Evolutionary conservation across 2,113 vertebrate species (phyloP), one percentile per base, ranked within the genome.

Genomic region (Trichomycterus rosablanca): DNA sequence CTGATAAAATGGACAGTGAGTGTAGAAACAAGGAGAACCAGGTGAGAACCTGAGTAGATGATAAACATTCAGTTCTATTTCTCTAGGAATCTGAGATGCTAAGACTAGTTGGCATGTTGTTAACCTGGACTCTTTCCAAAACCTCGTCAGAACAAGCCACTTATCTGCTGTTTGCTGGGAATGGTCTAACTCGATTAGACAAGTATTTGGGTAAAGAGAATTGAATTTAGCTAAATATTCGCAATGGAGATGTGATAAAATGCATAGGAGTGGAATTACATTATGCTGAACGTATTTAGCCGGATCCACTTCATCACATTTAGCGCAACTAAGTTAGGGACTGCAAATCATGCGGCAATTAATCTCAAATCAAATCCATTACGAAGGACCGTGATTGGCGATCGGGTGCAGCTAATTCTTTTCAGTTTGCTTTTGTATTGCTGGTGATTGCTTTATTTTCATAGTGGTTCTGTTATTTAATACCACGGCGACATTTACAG

Each of bases 131-230:
- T 45, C 12, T 6, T 24, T 68, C 14, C 30, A 39, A 62, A 40
- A 20, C 16, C n/a, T n/a, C n/a, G 11, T 30, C 12, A 37, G 32
- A 55, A 49, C 40, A 55, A 16, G 35, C 54, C 40, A 22, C 14
- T 70, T 65, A 26, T 24, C 15, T 49, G 11, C 7, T 3, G 19
- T 48, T 59, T 20, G 11, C 43, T 40, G 43, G 43, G 50, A 65
- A 50, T 49, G 54, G 14, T n/a, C n/a, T n/a, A 59, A 70, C 43
- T 42, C 19, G 18, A n/a, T 60, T 65, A 59, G 49, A 60, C 20
- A 30, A 22, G 35, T 30, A 56, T 61, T 60, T 28, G 24, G 22
- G 34, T 7, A 15, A n/a, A 24, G 49, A 43, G 20, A 62, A 56
- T 68, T 32, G 6, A 26, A 57, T 63, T 51, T 51, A 2, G 8